Evolutionary conservation across 2,113 vertebrate genomes (phyloP).

Genomic region (Pseudorectes ferrugineus): DNA sequence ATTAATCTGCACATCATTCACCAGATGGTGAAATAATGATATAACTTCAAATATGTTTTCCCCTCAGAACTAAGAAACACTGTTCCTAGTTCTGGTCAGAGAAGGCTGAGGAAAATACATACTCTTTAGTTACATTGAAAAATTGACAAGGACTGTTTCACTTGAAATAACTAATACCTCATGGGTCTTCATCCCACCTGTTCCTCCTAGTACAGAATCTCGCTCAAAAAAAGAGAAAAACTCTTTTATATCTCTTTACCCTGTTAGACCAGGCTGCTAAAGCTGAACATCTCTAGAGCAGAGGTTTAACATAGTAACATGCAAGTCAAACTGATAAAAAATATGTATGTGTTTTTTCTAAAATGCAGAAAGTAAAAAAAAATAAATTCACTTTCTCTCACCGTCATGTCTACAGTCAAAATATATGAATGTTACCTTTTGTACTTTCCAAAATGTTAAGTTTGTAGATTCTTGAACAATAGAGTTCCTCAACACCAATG

Average conservation of each 20-base stretch:
- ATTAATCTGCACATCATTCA: not conserved
- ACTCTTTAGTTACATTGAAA: not conserved
- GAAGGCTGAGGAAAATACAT: not conserved
- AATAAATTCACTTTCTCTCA: not conserved
- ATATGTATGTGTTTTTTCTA: not conserved
- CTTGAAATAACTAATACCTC: not conserved
- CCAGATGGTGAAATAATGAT: not conserved
- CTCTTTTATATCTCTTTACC: not conserved
- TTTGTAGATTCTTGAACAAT: not conserved
- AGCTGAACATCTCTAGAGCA: not conserved
- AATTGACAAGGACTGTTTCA: not conserved
- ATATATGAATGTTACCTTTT: not conserved
- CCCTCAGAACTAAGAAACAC: not conserved
- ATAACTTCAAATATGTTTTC: not conserved
- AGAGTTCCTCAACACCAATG: not conserved
- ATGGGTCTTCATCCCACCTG: not conserved
- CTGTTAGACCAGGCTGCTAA: not conserved
- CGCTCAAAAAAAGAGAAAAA: not conserved
- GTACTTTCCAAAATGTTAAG: not conserved
- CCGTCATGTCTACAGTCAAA: not conserved
- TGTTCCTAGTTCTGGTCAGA: not conserved
- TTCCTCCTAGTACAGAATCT: not conserved
- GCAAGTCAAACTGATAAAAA: not conserved
- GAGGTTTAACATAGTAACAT: not conserved
- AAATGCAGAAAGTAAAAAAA: not conserved